Conservation (phyloP, 2,113 vertebrate genomes). For the Murina feae region DNA sequence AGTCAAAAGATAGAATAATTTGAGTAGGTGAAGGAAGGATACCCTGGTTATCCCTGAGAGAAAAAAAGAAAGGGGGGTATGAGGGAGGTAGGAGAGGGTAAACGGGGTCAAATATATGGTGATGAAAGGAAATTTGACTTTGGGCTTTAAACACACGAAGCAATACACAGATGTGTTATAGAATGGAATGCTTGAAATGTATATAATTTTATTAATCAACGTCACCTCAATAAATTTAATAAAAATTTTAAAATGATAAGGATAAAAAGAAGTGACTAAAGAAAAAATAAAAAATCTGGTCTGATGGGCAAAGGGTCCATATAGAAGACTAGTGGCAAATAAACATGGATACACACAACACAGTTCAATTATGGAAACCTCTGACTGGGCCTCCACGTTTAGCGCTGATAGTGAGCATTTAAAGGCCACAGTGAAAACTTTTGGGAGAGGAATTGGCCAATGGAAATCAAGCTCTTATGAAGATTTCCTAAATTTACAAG, state of each 20-base stretch:
- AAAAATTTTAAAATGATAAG: not conserved
- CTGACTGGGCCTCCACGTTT: not conserved
- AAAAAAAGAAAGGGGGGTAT: not conserved
- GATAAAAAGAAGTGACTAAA: not conserved
- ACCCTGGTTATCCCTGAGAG: not conserved
- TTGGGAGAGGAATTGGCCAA: not conserved
- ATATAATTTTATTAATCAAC: not conserved
- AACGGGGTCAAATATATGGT: not conserved
- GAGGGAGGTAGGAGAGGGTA: not conserved
- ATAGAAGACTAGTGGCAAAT: not conserved
- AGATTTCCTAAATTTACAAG: not conserved
- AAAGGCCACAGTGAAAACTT: not conserved
- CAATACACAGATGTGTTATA: not conserved
- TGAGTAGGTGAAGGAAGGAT: not conserved
- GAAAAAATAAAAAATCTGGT: not conserved
- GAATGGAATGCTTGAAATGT: not conserved
- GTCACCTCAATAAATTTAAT: not conserved
- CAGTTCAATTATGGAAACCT: not conserved
- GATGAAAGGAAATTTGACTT: not conserved
- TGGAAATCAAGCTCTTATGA: not conserved
- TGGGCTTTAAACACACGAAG: not conserved
- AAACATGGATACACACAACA: not conserved
- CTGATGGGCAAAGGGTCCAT: not conserved
- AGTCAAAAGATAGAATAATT: not conserved
- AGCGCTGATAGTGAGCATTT: not conserved